Percentiles rank a stretch among this genome's conserved stretches.
These are phyloP conservation scores for Dryobota labecula DNA, from an alignment of 2,888 invertebrate species.

Conservation along the genomic window DNA sequence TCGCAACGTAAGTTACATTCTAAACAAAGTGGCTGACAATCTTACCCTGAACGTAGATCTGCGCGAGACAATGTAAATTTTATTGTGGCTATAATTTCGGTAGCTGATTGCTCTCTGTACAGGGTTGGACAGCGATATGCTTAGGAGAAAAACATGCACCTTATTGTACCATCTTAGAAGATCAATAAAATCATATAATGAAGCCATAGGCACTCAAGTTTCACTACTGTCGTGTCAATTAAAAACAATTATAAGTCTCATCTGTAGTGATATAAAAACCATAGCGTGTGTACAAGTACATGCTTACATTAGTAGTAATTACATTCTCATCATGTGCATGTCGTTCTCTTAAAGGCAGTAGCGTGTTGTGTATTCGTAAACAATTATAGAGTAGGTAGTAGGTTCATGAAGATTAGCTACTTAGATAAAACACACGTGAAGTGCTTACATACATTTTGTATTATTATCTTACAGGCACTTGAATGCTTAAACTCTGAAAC, in stretches of 20 bases:
- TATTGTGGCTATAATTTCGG: neutral
- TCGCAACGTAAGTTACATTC: neutral
- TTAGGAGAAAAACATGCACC: neutral
- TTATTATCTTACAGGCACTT: constrained; percentile 14
- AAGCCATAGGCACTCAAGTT: constrained; percentile 3
- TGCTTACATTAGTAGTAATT: constrained; percentile 55
- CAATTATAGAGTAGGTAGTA: constrained; percentile 55
- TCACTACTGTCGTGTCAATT: constrained; percentile 21
- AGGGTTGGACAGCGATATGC: neutral
- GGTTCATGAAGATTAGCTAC: constrained; percentile 44
- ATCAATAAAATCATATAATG: neutral
- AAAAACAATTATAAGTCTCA: constrained; percentile 31
- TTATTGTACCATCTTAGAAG: neutral
- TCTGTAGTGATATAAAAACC: constrained; percentile 40
- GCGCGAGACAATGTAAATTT: neutral
- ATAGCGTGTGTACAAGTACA: constrained; percentile 39
- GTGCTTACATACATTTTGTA: constrained; percentile 23
- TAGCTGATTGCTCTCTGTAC: neutral
- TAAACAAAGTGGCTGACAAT: neutral
- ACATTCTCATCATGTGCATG: constrained; percentile 61
- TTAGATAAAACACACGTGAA: constrained; percentile 56
- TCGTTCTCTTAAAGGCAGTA: constrained; percentile 55
- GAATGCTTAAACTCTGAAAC: neutral
- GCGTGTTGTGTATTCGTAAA: constrained; percentile 61
- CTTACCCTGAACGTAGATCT: neutral